Evolutionary conservation across 2,113 vertebrate genomes (phyloP).

Genomic region (Chlamydotis undulata): DNA sequence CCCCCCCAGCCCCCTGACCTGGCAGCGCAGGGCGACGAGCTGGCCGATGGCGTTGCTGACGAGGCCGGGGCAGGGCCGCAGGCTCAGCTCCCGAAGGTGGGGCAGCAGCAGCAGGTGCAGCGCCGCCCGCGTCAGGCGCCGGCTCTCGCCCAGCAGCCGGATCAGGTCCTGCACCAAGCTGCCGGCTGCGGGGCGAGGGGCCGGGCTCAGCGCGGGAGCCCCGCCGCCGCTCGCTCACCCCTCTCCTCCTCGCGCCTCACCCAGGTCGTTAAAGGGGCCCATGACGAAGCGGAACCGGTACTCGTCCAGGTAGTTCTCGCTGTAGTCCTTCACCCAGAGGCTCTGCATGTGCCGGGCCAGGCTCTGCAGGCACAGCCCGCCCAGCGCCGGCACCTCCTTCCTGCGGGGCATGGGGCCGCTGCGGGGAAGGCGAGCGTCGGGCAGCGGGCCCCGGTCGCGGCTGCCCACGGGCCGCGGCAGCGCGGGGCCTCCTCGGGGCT

Average conservation of each 20-base stretch:
- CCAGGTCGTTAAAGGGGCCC: constrained; percentile 84
- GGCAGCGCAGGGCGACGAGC: constrained; percentile 79
- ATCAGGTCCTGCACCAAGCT: constrained; percentile 79
- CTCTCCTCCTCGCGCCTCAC: constrained; percentile 56
- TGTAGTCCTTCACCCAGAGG: constrained; percentile 83
- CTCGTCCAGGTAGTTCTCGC: constrained; percentile 81
- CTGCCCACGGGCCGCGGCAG: not conserved
- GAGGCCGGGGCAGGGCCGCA: constrained; percentile 71
- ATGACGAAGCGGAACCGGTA: constrained; percentile 82
- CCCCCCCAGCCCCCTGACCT: constrained; percentile 61
- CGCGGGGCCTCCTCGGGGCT: too few species aligned
- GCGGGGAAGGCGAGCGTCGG: rapidly evolving
- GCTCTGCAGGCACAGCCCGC: constrained; percentile 77
- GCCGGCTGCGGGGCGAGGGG: not conserved
- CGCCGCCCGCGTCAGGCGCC: constrained; percentile 74
- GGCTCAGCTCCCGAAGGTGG: constrained; percentile 77
- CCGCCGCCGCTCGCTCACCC: rapidly evolving
- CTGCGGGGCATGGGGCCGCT: constrained; percentile 17
- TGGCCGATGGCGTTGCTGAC: constrained; percentile 73
- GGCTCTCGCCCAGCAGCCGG: constrained; percentile 67
- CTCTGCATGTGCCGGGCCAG: constrained; percentile 82
- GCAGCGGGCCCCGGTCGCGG: not conserved
- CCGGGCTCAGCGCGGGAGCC: rapidly evolving
- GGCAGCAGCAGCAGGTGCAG: constrained; percentile 87
- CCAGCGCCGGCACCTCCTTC: constrained; percentile 39